Percentiles rank a stretch among this genome's conserved stretches.
These are phyloP conservation scores for Pardosa pseudoannulata DNA, from an alignment of 2,888 invertebrate species.

Conservation along the genomic window DNA sequence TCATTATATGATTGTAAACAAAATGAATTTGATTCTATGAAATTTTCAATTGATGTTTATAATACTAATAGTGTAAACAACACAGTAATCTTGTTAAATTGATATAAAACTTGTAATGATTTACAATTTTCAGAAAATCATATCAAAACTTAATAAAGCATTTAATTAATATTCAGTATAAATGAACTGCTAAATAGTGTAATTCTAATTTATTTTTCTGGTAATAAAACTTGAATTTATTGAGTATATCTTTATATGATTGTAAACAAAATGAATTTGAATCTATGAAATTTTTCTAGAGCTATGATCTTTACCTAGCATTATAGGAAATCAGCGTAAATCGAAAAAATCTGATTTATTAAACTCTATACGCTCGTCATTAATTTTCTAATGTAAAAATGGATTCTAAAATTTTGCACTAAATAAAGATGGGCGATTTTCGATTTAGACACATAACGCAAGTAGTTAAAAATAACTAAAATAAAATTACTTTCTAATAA, in stretches of 20 bases:
- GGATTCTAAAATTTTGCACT: not conserved
- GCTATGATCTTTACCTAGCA: not conserved
- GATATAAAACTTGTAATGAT: no score
- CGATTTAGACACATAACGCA: no score
- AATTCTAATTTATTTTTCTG: no score
- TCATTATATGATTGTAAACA: not conserved
- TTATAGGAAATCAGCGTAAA: not conserved
- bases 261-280: not conserved
- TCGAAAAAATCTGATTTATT: not conserved
- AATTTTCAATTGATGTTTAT: no score
- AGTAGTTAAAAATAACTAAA: no score
- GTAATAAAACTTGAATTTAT: not conserved
- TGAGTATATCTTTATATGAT: not conserved
- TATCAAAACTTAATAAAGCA: no score
- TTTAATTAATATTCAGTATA: no score
- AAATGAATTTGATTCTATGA: not conserved
- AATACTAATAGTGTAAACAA: no score
- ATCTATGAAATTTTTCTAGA: slow-evolving; percentile 12
- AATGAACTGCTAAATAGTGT: no score
- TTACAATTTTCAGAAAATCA: no score
- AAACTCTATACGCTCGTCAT: not conserved
- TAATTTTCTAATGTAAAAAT: not conserved
- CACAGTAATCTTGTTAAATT: no score
- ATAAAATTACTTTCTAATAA: no score
- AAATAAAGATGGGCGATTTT: slow-evolving; percentile 3